A percentile compares a stretch with the other conserved stretches of the same genome.
Evolutionary conservation across 2,113 vertebrate species (phyloP).

Genomic region (Ardeotis arabs): DNA sequence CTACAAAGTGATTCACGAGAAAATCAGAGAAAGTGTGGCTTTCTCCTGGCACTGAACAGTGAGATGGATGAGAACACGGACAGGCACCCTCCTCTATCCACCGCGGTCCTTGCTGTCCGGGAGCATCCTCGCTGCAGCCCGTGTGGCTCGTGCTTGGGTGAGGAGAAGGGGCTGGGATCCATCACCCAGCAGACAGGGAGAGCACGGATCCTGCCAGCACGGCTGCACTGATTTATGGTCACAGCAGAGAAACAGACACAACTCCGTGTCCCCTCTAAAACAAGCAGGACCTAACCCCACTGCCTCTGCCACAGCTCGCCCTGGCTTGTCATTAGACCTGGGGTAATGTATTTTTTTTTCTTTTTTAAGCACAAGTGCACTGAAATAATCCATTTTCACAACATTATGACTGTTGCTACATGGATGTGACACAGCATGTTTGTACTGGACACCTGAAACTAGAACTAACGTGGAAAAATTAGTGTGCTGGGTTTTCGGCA

Average conservation of each 20-base stretch:
- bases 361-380: background rate
- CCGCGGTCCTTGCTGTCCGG: background rate
- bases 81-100: background rate
- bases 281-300: background rate
- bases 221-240: background rate
- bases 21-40: background rate
- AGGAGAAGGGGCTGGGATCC: background rate
- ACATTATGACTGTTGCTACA: background rate
- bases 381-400: background rate
- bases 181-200: fast-evolving
- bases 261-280: background rate
- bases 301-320: background rate
- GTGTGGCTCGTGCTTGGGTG: fast-evolving
- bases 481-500: background rate
- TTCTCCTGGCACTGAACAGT: background rate
- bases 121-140: background rate
- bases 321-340: background rate
- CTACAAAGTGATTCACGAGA: background rate
- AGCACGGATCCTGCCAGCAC: background rate
- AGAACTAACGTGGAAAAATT: background rate
- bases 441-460: background rate
- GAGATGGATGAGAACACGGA: background rate
- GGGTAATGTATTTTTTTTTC: background rate
- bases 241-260: background rate
- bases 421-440: background rate